Percentiles rank a stretch among this genome's conserved stretches.
phyloP scores from a whole-genome alignment of 2,888 invertebrate species.

The Trachelus stipa region DNA sequence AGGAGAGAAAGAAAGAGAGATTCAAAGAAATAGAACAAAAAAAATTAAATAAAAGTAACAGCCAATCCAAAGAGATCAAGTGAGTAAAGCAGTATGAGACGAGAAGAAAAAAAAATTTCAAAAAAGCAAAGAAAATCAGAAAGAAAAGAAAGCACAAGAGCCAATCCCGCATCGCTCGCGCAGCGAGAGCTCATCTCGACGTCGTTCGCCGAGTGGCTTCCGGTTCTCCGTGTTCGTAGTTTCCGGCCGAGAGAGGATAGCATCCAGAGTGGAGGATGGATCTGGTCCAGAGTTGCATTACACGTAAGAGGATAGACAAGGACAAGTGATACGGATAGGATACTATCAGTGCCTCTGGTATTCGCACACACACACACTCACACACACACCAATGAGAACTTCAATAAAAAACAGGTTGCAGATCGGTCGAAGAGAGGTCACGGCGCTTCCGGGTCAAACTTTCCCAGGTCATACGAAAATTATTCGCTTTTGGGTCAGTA shows the following conservation, averaged over 20 bases:
- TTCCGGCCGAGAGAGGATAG: not conserved
- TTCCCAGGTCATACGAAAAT: slow-evolving; percentile 25
- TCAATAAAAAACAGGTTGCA: not conserved
- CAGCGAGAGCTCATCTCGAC: not conserved
- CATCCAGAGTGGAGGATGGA: not conserved
- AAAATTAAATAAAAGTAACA: not conserved
- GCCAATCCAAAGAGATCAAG: not conserved
- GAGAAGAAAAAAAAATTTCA: not conserved
- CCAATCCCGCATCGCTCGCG: not conserved
- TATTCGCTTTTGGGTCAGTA: slow-evolving; percentile 36
- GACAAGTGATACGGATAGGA: not conserved
- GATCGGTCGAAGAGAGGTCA: not conserved
- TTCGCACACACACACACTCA: not conserved
- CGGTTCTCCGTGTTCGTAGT: not conserved
- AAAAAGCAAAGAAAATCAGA: no score
- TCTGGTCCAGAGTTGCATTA: not conserved
- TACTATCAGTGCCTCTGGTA: not conserved
- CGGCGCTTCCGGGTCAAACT: slow-evolving; percentile 2
- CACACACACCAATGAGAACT: not conserved
- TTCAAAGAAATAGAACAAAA: not conserved
- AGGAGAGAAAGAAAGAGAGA: no score
- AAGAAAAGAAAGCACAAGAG: not conserved
- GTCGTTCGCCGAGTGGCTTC: not conserved
- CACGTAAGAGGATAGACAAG: not conserved
- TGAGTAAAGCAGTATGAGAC: not conserved